These are phyloP conservation scores for Drosophila sp. DNA, from an alignment of 1,140 invertebrate species.

Conservation along the genomic window DNA sequence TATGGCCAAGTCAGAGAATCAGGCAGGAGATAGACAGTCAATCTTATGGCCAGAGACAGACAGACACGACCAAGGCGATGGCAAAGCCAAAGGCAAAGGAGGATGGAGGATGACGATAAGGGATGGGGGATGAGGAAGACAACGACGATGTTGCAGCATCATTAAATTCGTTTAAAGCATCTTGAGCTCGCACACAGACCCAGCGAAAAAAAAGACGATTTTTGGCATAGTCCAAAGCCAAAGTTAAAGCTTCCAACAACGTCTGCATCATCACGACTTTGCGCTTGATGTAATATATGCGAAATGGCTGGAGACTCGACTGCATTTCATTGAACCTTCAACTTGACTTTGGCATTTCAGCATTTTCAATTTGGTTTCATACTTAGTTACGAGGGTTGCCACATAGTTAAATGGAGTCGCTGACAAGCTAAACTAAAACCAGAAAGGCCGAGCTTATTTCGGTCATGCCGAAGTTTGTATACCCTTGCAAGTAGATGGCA, in stretches of 20 bases:
- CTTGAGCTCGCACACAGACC: conserved; percentile 20
- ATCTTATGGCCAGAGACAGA: conserved; percentile 73
- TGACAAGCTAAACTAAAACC: too few relatives aligned
- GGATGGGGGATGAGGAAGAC: conserved; percentile 22
- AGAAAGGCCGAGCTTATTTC: too few relatives aligned
- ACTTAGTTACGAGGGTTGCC: background rate
- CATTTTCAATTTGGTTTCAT: conserved; percentile 68
- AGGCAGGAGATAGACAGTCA: conserved; percentile 72
- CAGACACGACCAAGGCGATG: conserved; percentile 38
- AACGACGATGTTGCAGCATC: conserved; percentile 62
- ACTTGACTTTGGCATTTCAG: conserved; percentile 69
- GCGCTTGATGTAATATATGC: conserved; percentile 74
- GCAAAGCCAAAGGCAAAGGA: conserved; percentile 37
- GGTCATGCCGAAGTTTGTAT: too few relatives aligned
- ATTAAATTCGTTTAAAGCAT: conserved; percentile 77
- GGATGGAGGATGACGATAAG: conserved; percentile 29
- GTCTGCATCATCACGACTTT: conserved; percentile 76
- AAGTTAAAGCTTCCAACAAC: conserved; percentile 40
- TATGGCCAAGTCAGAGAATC: conserved; percentile 41
- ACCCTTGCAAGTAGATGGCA: too few relatives aligned
- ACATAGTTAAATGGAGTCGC: background rate
- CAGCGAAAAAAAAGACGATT: conserved; percentile 48
- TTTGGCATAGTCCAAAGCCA: conserved; percentile 62
- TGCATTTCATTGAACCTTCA: conserved; percentile 81
- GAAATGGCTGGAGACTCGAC: conserved; percentile 53